Evolutionary conservation across 2,888 invertebrate genomes (phyloP), one percentile per base, ranked within the genome.

Genomic region (Scrobipalpa atriplicella): DNA sequence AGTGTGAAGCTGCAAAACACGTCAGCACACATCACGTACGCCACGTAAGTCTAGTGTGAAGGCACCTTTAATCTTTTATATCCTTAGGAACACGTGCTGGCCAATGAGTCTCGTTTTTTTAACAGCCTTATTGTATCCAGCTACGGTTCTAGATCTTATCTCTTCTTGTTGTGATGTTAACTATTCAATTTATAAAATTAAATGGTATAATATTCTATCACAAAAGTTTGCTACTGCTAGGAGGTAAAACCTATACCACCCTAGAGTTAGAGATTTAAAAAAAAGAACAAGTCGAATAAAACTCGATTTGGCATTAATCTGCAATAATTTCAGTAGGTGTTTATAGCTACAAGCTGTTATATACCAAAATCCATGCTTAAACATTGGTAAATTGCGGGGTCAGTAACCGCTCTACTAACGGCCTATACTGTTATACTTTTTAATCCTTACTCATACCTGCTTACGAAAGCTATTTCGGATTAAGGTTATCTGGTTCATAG

Each of bases 51-150:
- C n/a, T n/a, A n/a, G n/a, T n/a, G n/a, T n/a, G n/a, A n/a, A n/a
- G n/a, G n/a, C n/a, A n/a, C n/a, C n/a, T n/a, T n/a, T 21, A 38
- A 16, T 58, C 58, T 58, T 58, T 58, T 58, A 58, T 58, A 58
- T 38, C 16, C 11, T 29, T 5, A 10, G 8, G 43, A 47, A 47
- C 47, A 47, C 47, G 47, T 47, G 47, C 47, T 47, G 0, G 47
- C 47, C 10, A 47, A 47, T 47, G 16, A 47, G 47, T 47, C 11
- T 3, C 11, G 43, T 43, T 47, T 47, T 47, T 47, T 6, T 47
- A 47, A 1, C 39, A 10, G 16, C 38, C 58, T 38, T 36, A 36
- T n/a, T 58, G 36, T 21, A 19, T 21, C 18, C 19, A 58, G n/a
- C 6, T 38, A 38, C 36, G 38, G 38, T n/a, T 58, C 38, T 58